Percentiles rank a stretch among this genome's conserved stretches.
These are phyloP conservation scores for Coenobita brevimanus DNA, from an alignment of 1,140 invertebrate species.

Conservation along the genomic window DNA sequence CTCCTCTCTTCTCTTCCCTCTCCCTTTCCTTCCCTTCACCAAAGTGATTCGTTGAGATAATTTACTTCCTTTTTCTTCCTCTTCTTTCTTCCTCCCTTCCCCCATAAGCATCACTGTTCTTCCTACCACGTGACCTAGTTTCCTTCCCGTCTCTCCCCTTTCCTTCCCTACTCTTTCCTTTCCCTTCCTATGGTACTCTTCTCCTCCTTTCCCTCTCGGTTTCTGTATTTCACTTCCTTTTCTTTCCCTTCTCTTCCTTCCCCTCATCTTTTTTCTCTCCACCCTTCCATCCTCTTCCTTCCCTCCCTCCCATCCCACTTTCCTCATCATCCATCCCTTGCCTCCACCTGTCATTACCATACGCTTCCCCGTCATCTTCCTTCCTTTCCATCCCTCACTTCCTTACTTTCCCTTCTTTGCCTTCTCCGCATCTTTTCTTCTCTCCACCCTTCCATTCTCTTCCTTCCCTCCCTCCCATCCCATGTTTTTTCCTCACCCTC, in stretches of 20 bases:
- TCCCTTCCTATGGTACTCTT: not conserved
- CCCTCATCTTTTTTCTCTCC: not conserved
- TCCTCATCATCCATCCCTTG: not conserved
- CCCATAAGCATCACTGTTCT: no score
- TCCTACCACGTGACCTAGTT: no score
- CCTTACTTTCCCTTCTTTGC: not conserved
- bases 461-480: no score
- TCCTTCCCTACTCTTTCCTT: not conserved
- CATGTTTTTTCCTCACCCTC: not conserved
- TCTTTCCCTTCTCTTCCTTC: no score
- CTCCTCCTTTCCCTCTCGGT: not conserved
- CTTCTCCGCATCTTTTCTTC: no score
- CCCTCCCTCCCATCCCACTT: not conserved
- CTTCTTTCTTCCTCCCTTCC: no score
- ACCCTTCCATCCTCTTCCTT: not conserved
- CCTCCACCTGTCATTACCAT: not conserved
- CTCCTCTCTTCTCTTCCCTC: no score
- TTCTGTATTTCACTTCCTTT: not conserved
- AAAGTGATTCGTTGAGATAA: no score
- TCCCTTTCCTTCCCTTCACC: no score
- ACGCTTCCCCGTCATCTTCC: not conserved
- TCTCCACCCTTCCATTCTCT: conserved; percentile 7
- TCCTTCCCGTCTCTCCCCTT: not conserved
- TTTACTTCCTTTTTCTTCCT: no score
- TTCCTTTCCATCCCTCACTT: not conserved